These are phyloP conservation scores for Magallana angulata DNA, from an alignment of 1,140 invertebrate genomes.

Conservation along the genomic window DNA sequence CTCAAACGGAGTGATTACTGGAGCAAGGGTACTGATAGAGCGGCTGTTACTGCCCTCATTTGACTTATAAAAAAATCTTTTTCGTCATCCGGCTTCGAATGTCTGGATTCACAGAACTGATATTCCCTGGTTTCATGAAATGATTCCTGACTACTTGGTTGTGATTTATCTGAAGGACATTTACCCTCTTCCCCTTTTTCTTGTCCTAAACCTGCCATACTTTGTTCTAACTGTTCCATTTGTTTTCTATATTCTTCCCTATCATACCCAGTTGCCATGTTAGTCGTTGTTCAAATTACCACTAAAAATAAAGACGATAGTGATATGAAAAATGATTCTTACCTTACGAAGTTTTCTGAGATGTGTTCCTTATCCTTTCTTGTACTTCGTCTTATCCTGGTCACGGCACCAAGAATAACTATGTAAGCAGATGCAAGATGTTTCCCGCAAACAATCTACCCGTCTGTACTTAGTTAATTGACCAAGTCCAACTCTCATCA, in stretches of 20 bases:
- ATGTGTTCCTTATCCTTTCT: neutral
- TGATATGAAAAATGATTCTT: too few relatives aligned
- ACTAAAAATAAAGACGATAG: too few relatives aligned
- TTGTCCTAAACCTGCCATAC: neutral
- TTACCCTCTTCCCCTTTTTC: neutral
- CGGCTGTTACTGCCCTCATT: neutral
- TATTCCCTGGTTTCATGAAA: neutral
- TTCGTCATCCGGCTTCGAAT: too few relatives aligned
- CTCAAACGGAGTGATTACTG: conserved; percentile 21
- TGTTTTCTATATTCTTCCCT: too few relatives aligned
- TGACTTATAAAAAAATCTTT: too few relatives aligned
- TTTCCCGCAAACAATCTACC: too few relatives aligned
- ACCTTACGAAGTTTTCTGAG: too few relatives aligned
- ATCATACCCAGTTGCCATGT: too few relatives aligned
- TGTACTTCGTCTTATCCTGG: neutral
- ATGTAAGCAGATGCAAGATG: neutral
- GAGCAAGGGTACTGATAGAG: neutral
- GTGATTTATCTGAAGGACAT: neutral
- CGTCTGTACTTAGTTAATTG: neutral
- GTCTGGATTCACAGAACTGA: neutral
- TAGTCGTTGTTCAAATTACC: too few relatives aligned
- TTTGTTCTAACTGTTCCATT: neutral
- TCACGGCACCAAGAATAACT: conserved; percentile 3
- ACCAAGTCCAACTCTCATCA: neutral
- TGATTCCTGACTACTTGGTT: neutral